Evolutionary conservation across 23 tunicate species (phyloP).

Genomic region (Ascidia mentula): DNA sequence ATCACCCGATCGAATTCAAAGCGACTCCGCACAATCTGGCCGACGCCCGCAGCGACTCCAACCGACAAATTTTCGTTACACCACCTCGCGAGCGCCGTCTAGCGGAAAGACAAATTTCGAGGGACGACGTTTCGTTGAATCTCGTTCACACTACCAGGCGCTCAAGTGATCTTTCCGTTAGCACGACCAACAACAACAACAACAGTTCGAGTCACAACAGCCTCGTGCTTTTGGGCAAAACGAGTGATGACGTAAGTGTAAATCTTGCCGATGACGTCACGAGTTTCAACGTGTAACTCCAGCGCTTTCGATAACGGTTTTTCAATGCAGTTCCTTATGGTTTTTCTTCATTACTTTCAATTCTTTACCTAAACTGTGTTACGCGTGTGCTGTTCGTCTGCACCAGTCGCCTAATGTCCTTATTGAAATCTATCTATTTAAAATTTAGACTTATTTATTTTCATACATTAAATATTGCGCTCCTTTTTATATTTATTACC

Average conservation of each 20-base stretch:
- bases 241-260: neutral
- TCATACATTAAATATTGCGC: too few species aligned
- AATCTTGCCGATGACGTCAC: neutral
- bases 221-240: neutral
- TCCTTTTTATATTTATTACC: neutral
- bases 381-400: too few species aligned
- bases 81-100: neutral
- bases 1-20: slow-evolving; percentile 3
- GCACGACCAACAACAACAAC: neutral
- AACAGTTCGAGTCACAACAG: neutral
- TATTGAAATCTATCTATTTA: too few species aligned
- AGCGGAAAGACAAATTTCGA: neutral
- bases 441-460: too few species aligned
- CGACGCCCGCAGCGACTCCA: neutral
- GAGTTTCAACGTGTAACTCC: neutral
- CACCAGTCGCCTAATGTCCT: too few species aligned
- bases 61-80: neutral
- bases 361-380: slow-evolving; percentile 6
- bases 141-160: too few species aligned
- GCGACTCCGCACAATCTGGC: neutral
- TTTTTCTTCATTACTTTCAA: neutral
- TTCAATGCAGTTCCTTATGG: neutral
- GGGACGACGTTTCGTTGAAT: neutral
- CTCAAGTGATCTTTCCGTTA: neutral
- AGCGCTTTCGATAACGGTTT: neutral